Conservation (phyloP, 2,797 vertebrate species). For the Anguilla obscura region DNA sequence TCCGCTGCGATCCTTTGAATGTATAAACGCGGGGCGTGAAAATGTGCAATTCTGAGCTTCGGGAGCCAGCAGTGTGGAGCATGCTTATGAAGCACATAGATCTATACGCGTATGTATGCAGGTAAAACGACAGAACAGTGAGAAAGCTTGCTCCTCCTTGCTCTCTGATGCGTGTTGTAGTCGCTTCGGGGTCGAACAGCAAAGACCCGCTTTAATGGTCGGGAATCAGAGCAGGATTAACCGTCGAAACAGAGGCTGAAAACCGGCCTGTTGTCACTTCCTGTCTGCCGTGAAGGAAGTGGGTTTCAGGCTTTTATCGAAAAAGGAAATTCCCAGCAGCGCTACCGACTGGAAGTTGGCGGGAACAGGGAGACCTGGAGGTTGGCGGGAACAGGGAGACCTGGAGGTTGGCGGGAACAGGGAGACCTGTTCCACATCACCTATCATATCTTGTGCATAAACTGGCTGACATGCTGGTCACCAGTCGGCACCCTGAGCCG, state of each 20-base stretch:
- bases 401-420: background rate
- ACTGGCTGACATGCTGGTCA: too few species aligned
- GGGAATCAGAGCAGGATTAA: background rate
- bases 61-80: background rate
- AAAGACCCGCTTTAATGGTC: background rate
- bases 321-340: background rate
- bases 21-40: background rate
- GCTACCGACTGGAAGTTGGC: background rate
- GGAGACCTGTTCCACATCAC: too few species aligned
- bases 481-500: too few species aligned
- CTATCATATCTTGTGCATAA: too few species aligned
- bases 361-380: too few species aligned
- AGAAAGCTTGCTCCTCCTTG: background rate
- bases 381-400: background rate
- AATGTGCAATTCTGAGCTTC: background rate
- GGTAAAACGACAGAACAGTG: background rate
- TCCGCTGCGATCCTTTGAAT: background rate
- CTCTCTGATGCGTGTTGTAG: background rate
- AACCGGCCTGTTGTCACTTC: background rate
- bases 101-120: background rate
- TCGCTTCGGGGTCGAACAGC: background rate
- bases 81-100: background rate
- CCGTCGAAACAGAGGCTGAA: background rate
- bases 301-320: background rate
- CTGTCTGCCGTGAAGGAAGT: background rate